phyloP scores from a whole-genome alignment of 2,888 invertebrate species.

The Oxystoma pomonae region DNA sequence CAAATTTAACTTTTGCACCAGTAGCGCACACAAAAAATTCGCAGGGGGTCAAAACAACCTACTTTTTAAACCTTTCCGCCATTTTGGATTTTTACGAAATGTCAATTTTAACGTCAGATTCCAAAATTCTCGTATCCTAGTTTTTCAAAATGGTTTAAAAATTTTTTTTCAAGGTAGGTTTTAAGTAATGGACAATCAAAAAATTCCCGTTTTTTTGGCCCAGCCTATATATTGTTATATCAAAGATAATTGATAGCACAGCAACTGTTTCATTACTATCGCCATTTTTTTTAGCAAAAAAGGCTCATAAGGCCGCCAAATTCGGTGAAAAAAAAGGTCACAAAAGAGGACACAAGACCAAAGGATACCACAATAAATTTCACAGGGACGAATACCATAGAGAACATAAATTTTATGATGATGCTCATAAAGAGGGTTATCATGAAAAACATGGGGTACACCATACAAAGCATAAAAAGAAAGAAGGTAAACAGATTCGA shows the following conservation, averaged over 20 bases:
- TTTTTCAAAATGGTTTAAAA: no score
- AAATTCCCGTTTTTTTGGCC: neutral
- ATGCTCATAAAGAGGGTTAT: conserved; percentile 79
- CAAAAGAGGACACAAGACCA: conserved; percentile 73
- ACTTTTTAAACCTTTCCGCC: no score
- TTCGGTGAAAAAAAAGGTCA: conserved; percentile 73
- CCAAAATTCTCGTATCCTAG: no score
- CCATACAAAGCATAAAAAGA: conserved; percentile 77
- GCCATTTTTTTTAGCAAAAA: conserved; percentile 45
- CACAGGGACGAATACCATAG: conserved; percentile 76
- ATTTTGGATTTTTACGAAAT: no score
- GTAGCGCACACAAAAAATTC: no score
- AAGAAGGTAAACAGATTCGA: no score
- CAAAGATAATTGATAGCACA: neutral
- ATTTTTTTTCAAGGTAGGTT: neutral
- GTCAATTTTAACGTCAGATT: no score
- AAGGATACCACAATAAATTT: conserved; percentile 74
- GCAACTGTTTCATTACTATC: neutral
- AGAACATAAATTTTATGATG: conserved; percentile 83
- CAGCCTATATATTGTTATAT: neutral
- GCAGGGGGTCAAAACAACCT: no score
- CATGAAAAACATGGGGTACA: conserved; percentile 78
- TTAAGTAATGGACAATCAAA: no score
- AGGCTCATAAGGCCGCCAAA: conserved; percentile 63
- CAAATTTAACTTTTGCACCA: no score